A percentile compares a stretch with the other conserved stretches of the same genome.
Evolutionary conservation across 1,140 invertebrate species (phyloP).

Genomic region (Cyclargus thomasi): DNA sequence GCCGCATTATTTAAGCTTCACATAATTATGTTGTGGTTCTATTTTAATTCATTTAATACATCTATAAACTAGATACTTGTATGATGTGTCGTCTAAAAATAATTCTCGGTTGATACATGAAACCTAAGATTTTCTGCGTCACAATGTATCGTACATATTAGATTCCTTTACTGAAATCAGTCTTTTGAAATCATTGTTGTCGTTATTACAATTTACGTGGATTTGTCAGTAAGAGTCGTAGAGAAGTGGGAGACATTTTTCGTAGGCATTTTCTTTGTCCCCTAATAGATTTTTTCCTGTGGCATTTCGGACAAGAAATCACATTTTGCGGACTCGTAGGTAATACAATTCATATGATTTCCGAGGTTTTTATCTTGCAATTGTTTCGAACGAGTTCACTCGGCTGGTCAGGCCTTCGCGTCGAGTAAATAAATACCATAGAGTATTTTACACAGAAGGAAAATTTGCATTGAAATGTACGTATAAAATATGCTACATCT

Average conservation of each 20-base stretch:
- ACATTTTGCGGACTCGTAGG: not conserved
- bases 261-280: not conserved
- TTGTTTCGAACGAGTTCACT: constrained; percentile 7
- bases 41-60: too few relatives aligned
- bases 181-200: not conserved
- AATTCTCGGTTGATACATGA: too few relatives aligned
- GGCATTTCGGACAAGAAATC: not conserved
- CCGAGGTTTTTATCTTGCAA: not conserved
- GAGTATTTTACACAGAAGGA: not conserved
- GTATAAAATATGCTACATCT: too few relatives aligned
- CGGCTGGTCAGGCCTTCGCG: not conserved
- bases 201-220: not conserved
- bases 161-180: not conserved
- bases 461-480: not conserved
- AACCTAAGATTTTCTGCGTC: too few relatives aligned
- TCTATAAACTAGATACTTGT: too few relatives aligned
- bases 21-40: too few relatives aligned
- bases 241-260: not conserved
- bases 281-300: not conserved
- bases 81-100: too few relatives aligned
- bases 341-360: constrained; percentile 1
- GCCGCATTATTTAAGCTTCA: too few relatives aligned
- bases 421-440: not conserved
- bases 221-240: not conserved
- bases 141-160: too few relatives aligned